These are phyloP conservation scores for Tauraco hartlaubi DNA, from an alignment of 2,797 vertebrate species.

Conservation along the genomic window DNA sequence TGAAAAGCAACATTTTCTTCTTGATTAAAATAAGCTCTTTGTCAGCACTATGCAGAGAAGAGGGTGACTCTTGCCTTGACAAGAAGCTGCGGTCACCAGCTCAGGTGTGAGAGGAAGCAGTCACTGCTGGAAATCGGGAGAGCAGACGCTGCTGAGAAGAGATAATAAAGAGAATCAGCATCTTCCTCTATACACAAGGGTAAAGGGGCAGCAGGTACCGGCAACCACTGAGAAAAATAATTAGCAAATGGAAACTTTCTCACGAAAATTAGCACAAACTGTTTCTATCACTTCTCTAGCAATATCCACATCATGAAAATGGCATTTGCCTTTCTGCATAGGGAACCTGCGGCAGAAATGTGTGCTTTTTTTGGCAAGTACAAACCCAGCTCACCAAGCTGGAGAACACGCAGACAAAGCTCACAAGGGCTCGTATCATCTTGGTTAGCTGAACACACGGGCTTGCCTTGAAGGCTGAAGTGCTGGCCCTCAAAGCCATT, in stretches of 20 bases:
- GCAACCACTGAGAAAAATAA: background rate
- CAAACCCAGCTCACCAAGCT: background rate
- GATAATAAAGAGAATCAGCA: background rate
- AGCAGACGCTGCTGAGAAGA: background rate
- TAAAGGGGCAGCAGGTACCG: background rate
- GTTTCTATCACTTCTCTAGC: background rate
- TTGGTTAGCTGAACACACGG: rapidly evolving
- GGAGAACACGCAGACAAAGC: background rate
- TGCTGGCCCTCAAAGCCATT: background rate
- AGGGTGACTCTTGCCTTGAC: background rate
- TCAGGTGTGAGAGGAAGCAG: background rate
- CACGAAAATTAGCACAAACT: background rate
- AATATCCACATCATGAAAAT: background rate
- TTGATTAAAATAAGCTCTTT: background rate
- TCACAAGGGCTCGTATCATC: background rate
- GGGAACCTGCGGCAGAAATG: background rate
- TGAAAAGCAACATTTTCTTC: background rate
- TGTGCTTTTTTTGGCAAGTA: background rate
- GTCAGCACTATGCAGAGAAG: background rate
- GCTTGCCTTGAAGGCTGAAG: background rate
- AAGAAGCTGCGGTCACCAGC: background rate
- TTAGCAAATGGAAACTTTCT: background rate
- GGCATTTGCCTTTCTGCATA: background rate
- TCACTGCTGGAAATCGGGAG: rapidly evolving
- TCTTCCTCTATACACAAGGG: background rate